Evolutionary conservation across 2,888 invertebrate genomes (phyloP), one percentile per base, ranked within the genome.

Genomic region (Vesta saturnalis): DNA sequence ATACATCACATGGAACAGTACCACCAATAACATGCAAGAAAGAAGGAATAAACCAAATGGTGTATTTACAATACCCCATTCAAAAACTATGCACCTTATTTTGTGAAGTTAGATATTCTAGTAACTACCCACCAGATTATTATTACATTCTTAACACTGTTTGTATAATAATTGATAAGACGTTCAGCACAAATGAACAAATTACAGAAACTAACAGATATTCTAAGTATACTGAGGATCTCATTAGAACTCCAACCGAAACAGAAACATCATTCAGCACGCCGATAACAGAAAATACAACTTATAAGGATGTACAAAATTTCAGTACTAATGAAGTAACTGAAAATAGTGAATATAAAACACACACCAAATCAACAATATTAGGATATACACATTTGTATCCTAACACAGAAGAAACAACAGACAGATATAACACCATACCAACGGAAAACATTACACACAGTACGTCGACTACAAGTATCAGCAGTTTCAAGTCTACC

Each of bases 21-120:
- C 21, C n/a, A 10, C 22, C 47, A 15, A 18, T 60, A 49, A 49
- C 10, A 15, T 60, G 60, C 39, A 16, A 52, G 35, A 60, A 6
- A 60, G 12, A 14, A 5, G 49, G 60, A n/a, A 23, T 60, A 2
- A 18, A 49, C 12, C 19, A 19, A 16, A 39, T 21, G 3, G 19
- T 35, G 10, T 14, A 58, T 1, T 16, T 58, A 43, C 6, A 18
- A n/a, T n/a, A 19, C 8, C 58, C 58, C n/a, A n/a, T n/a, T n/a
- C n/a, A n/a, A n/a, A n/a, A n/a, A n/a, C n/a, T n/a, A n/a, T n/a
- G n/a, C n/a, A n/a, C n/a, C n/a, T 30, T 21, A 8, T 5, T 23
- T 30, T 56, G 56, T 16, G 5, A 56, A 3, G 10, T 14, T 3
- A 56, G 15, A 56, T 15, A 15, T 15, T 39, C 39, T 2, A 39